Base-by-base conservation (phyloP, 1,140 invertebrate species). In the Galleria mellonella region DNA sequence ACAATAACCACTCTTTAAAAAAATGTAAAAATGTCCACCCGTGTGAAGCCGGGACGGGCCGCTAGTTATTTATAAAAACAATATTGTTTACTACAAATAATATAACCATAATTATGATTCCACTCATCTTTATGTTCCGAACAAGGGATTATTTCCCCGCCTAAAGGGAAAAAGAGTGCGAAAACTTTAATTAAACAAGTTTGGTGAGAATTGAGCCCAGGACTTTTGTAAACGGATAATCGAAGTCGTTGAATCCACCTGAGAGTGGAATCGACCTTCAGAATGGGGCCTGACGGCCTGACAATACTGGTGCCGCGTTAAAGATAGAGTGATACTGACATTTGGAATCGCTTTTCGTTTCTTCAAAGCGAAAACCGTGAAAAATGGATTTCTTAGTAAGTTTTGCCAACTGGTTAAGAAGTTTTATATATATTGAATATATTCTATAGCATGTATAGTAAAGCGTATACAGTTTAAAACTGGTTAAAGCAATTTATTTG, bases 171-270 rank as follows among this genome's bases (percentile, higher is more conserved):
- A 79, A 83, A 83, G 77, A 75, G 76, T 83, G 78, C 65, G 66
- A 73, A 63, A 83, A 83, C 64, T 83, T 83, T 81, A 83, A 83
- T 83, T 83, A 83, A 83, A 83, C 74, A 83, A 83, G 74, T 81
- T 83, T 59, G 67, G 55, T 63, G 63, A 62, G 76, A 75, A 83
- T 81, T 56, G 76, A 66, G 71, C 56, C 44, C 55, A 47, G 64
- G 75, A 81, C 70, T 81, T 77, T 74, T 79, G 63, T 79, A 76
- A 83, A 75, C 70, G 74, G 64, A 78, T 81, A 83, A 81, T 76
- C 70, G 65, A 76, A 72, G 60, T 62, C 53, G 51, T 68, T 60
- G 58, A 72, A 72, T 64, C 63, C 68, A 79, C 73, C 78, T 79
- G 73, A 75, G 58, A 62, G 51, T 59, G 60, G 62, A 66, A 65